Conservation (phyloP, 2,797 vertebrate genomes). For the Hapalemur alaotrensis region DNA sequence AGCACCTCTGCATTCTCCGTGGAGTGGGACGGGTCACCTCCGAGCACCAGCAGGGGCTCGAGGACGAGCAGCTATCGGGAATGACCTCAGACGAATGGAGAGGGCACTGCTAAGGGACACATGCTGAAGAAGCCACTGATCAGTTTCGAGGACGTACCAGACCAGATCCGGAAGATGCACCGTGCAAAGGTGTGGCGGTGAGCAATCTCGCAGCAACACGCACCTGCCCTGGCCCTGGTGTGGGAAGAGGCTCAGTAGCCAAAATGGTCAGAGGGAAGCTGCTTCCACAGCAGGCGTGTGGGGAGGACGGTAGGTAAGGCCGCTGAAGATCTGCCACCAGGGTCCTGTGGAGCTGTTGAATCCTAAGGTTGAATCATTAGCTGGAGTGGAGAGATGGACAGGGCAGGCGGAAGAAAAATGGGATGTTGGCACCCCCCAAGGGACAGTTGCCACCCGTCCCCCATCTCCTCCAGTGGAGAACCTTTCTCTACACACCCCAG, state of each 20-base stretch:
- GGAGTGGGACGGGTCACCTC: neutral
- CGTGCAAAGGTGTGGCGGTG: fast-evolving
- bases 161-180: neutral
- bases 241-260: neutral
- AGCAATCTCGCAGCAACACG: neutral
- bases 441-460: neutral
- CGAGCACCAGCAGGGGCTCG: neutral
- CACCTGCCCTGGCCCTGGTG: too few relatives aligned
- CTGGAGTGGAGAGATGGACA: neutral
- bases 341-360: neutral
- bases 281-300: fast-evolving
- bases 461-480: neutral
- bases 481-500: neutral
- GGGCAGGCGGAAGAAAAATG: fast-evolving
- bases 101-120: fast-evolving
- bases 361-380: too few relatives aligned
- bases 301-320: neutral
- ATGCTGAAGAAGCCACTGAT: neutral
- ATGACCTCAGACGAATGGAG: neutral
- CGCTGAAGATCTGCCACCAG: neutral
- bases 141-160: neutral
- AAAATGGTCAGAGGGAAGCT: too few relatives aligned
- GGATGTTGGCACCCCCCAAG: neutral
- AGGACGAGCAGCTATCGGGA: fast-evolving
- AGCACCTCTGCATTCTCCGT: neutral